Conservation (phyloP, 2,888 invertebrate genomes). For the Lydus trimaculatus region DNA sequence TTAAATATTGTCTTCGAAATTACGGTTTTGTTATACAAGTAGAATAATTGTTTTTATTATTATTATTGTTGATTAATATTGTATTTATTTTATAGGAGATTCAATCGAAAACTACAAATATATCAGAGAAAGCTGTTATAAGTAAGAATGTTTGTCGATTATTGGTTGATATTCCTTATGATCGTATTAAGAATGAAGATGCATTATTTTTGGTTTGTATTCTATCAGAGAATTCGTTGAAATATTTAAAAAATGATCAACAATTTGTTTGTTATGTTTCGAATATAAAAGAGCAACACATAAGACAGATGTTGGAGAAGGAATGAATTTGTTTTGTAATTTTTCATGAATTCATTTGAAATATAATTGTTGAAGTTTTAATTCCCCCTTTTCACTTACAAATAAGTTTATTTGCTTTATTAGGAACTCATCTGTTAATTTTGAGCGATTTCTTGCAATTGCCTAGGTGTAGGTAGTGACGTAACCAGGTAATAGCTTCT, state of each 20-base stretch:
- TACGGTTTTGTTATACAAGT: constrained; percentile 50
- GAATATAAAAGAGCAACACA: not conserved
- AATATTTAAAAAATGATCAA: constrained; percentile 46
- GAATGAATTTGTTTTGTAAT: not conserved
- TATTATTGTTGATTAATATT: not conserved
- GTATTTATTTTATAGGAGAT: constrained; percentile 37
- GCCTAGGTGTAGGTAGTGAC: too few relatives aligned
- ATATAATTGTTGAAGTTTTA: too few relatives aligned
- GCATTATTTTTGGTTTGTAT: constrained; percentile 49
- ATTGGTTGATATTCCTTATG: constrained; percentile 47
- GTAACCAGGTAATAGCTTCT: too few relatives aligned
- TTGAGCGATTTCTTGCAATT: too few relatives aligned
- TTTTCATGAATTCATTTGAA: not conserved
- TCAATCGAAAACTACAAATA: constrained; percentile 25
- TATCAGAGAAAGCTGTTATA: constrained; percentile 41
- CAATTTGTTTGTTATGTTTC: constrained; percentile 46
- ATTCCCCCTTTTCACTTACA: too few relatives aligned
- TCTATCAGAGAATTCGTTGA: constrained; percentile 48
- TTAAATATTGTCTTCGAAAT: constrained; percentile 50
- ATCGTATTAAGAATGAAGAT: constrained; percentile 45
- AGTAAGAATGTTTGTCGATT: constrained; percentile 48
- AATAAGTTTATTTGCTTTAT: too few relatives aligned
- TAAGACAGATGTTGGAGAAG: not conserved
- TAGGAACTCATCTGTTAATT: too few relatives aligned
- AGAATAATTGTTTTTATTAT: constrained; percentile 12